Conservation (phyloP, 2,888 invertebrate genomes). For the Lasioglossum figueresi region DNA sequence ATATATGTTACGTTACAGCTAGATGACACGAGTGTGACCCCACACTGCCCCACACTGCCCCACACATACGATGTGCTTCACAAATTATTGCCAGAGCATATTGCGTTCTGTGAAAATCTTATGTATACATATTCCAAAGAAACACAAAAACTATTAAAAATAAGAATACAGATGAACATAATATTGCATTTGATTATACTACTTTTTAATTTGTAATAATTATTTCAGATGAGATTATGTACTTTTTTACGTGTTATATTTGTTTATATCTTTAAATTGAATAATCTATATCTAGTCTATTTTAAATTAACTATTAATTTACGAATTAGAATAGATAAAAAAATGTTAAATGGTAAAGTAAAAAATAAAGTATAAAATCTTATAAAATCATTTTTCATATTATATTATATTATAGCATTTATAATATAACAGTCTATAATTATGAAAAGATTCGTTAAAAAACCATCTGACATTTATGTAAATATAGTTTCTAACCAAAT, state of each 20-base stretch:
- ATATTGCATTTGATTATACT: not conserved
- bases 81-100: constrained; percentile 3
- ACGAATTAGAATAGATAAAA: not conserved
- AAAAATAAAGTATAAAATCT: not conserved
- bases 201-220: not conserved
- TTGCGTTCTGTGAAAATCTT: constrained; percentile 5
- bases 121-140: not conserved
- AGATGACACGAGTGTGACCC: not conserved
- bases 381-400: not conserved
- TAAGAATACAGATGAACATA: not conserved
- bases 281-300: not conserved
- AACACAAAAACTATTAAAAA: not conserved
- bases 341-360: not conserved
- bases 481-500: not conserved
- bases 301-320: not conserved
- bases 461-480: not conserved
- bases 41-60: too few species aligned
- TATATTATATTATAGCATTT: not conserved
- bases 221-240: not conserved
- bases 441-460: not conserved
- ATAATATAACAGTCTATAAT: not conserved
- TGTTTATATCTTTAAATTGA: not conserved
- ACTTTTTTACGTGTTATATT: not conserved
- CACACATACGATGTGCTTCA: not conserved
- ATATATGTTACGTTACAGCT: not conserved